phyloP scores from a whole-genome alignment of 2,888 invertebrate species.

The Aelia acuminata region DNA sequence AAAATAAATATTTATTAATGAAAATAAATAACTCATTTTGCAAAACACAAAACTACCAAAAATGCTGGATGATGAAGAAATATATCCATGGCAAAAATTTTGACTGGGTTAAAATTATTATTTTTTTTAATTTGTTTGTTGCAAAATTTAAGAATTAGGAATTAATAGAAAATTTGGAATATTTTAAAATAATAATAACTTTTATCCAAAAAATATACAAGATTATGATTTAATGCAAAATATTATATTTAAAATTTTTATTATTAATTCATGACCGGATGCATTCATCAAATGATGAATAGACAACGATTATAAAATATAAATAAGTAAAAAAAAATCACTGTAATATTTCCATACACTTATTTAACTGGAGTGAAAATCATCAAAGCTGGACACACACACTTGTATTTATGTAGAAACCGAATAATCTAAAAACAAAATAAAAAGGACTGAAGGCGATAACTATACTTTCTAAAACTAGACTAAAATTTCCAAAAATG shows the following conservation, averaged over 20 bases:
- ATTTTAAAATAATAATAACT: too few relatives aligned
- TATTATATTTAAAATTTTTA: neutral
- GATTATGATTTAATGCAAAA: neutral
- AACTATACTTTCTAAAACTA: neutral
- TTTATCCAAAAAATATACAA: neutral
- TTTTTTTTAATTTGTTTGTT: too few relatives aligned
- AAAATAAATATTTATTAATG: too few relatives aligned
- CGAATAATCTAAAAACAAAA: neutral
- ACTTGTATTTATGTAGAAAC: neutral
- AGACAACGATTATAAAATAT: neutral
- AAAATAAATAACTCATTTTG: too few relatives aligned
- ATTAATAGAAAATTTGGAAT: too few relatives aligned
- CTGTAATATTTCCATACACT: neutral
- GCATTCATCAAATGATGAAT: neutral
- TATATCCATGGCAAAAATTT: too few relatives aligned
- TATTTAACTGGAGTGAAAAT: neutral
- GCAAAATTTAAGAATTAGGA: too few relatives aligned
- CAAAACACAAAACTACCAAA: too few relatives aligned
- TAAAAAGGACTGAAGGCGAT: neutral
- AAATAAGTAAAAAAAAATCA: neutral
- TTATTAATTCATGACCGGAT: neutral
- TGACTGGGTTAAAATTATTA: too few relatives aligned
- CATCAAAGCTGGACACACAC: conserved; percentile 20
- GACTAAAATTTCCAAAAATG: neutral
- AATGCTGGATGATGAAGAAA: too few relatives aligned